These are phyloP conservation scores for Micrastur ruficollis DNA, from an alignment of 2,797 vertebrate genomes.

Conservation along the genomic window DNA sequence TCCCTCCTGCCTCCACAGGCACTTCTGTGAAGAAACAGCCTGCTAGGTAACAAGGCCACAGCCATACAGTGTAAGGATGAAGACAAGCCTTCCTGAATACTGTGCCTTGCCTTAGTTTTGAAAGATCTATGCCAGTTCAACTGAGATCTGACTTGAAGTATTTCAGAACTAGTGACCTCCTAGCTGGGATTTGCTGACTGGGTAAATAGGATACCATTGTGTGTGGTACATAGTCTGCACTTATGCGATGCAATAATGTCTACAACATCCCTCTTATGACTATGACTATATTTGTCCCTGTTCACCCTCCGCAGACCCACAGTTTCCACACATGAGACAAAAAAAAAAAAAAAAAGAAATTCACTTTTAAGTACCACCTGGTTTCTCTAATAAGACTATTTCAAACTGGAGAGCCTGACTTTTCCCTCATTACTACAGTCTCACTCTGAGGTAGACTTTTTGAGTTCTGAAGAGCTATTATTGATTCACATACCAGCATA, in stretches of 20 bases:
- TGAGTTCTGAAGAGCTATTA: slow-evolving; percentile 42
- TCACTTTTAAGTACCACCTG: not conserved
- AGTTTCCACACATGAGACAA: not conserved
- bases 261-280: not conserved
- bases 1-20: not conserved
- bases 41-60: not conserved
- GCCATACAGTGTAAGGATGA: not conserved
- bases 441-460: slow-evolving; percentile 13
- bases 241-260: not conserved
- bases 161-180: not conserved
- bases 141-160: not conserved
- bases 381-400: slow-evolving; percentile 22
- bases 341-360: not conserved
- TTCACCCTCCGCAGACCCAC: not conserved
- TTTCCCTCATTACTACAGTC: slow-evolving; percentile 38
- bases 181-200: not conserved
- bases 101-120: not conserved
- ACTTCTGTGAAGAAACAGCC: not conserved
- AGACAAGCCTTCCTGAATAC: not conserved
- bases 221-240: not conserved
- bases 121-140: not conserved
- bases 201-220: not conserved
- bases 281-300: not conserved
- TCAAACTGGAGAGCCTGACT: not conserved
- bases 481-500: not conserved